Evolutionary conservation across 2,888 invertebrate species (phyloP).

Genomic region (Eurois occulta): DNA sequence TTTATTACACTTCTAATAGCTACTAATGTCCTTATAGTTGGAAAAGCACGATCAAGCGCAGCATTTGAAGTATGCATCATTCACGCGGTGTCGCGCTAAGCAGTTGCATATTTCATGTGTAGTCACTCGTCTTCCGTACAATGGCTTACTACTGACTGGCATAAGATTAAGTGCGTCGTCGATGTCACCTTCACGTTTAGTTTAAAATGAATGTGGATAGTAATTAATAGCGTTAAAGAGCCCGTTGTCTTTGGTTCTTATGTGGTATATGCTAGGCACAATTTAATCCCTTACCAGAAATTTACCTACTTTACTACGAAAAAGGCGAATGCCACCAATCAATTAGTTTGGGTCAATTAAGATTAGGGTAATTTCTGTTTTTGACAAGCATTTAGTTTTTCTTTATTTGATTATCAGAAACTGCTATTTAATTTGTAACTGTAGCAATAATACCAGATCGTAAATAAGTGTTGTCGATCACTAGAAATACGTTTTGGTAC

Average conservation of each 20-base stretch:
- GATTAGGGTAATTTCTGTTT: background rate
- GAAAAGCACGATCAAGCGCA: slow-evolving; percentile 66
- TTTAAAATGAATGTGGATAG: slow-evolving; percentile 57
- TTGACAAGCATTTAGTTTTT: background rate
- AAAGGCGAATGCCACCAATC: background rate
- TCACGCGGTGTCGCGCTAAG: slow-evolving; percentile 68
- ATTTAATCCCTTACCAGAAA: background rate
- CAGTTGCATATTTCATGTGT: slow-evolving; percentile 75
- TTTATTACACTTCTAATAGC: slow-evolving; percentile 59
- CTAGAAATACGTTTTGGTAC: background rate
- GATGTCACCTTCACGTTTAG: slow-evolving; percentile 67
- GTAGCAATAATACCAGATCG: background rate
- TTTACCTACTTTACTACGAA: background rate
- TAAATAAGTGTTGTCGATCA: background rate
- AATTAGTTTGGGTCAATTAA: background rate
- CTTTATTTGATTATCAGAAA: background rate
- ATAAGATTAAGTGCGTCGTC: slow-evolving; percentile 68
- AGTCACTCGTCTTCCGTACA: slow-evolving; percentile 74
- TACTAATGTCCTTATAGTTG: slow-evolving; percentile 62
- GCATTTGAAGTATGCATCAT: slow-evolving; percentile 70
- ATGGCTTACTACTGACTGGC: slow-evolving; percentile 68
- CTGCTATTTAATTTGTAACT: background rate
- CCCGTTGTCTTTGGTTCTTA: background rate
- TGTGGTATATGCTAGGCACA: background rate
- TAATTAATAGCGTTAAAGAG: slow-evolving; percentile 51